Base-by-base conservation (phyloP, 2,113 vertebrate genomes). In the Willisornis vidua region DNA sequence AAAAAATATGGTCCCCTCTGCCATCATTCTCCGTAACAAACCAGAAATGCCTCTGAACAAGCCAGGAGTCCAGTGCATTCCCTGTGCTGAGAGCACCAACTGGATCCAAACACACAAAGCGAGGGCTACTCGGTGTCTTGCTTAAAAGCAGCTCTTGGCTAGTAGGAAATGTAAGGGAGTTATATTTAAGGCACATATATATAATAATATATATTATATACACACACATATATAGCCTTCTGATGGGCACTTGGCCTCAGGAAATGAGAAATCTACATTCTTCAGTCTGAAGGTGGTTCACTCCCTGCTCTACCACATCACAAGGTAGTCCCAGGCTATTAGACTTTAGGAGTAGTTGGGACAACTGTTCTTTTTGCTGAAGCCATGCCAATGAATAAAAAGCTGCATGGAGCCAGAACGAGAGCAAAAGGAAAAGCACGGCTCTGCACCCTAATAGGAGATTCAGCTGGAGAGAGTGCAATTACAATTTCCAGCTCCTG, bases 401-500 rank as follows among this genome's bases (percentile, higher is more conserved):
- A 76, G 45, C 49, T 79, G 24, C 41, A 65, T 1, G 11, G 52
- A 94, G 24, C 19, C n/a, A 90, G 66, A 85, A 94, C 59, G 37
- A 26, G 26, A 85, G 71, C n/a, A 95, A 79, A 82, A 85, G 52
- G 29, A 89, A 81, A 91, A 68, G 45, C 43, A 48, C 12, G 11
- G 79, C 41, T 78, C 70, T 82, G 52, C 57, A 91, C 26, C 29
- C 25, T 95, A 95, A 93, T 59, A 78, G 77, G 84, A 33, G 78
- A 71, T 81, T 94, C 12, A 5, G 0, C 52, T 31, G 28, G 33
- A 78, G 51, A 89, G 35, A 37, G 76, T 9, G 16, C 85, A 90
- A 90, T 94, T 93, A 94, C 77, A 4, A 72, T 78, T 90, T 90
- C 58, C 78, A 91, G 24, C 35, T 85, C 57, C 82, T 90, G 84